Evolutionary conservation across 2,797 vertebrate genomes (phyloP), one percentile per base, ranked within the genome.

Genomic region (Syncerus caffer): DNA sequence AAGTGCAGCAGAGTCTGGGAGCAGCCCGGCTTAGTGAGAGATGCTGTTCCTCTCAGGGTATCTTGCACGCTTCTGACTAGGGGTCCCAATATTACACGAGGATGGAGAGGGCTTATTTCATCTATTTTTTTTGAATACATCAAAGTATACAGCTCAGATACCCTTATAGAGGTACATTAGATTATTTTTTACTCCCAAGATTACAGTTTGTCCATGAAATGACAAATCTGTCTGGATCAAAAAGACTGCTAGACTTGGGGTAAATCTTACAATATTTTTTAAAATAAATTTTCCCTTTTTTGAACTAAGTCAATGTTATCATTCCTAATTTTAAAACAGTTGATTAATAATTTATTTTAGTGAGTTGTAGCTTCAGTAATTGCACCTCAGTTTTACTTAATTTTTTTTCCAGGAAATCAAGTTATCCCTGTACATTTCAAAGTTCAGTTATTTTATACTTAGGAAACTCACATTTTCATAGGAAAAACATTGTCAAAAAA

Each of bases 361-460:
- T 74, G n/a, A 91, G 53, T 47, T 92, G 57, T 47, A 64, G 57
- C 57, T 79, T 93, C 58, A 47, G 29, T 91, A 45, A 58, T 79
- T 79, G 1, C 1, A 78, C 16, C 60, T 83, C 92, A 60, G 85
- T 53, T 80, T 83, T 91, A 87, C 60, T 92, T 90, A 55, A 79
- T 11, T 76, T 45, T 85, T 67, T 62, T 78, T 29, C 16, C 51
- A 82, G 23, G 23, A 94, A 90, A 86, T 92, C 12, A 92, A 55
- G 29, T 90, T 87, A 57, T n/a, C 21, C 14, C 7, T 80, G 3
- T 95, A 94, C 71, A 89, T 57, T 95, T 91, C 51, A 95, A 88
- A 94, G 15, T 89, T 55, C 1, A 89, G 14, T 78, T 96, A 17
- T 50, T 87, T 97, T 93, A 31, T 86, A 88, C 34, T 78, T 94